These are phyloP conservation scores for Catamblyrhynchus diadema DNA, from an alignment of 2,797 vertebrate species.

Conservation along the genomic window DNA sequence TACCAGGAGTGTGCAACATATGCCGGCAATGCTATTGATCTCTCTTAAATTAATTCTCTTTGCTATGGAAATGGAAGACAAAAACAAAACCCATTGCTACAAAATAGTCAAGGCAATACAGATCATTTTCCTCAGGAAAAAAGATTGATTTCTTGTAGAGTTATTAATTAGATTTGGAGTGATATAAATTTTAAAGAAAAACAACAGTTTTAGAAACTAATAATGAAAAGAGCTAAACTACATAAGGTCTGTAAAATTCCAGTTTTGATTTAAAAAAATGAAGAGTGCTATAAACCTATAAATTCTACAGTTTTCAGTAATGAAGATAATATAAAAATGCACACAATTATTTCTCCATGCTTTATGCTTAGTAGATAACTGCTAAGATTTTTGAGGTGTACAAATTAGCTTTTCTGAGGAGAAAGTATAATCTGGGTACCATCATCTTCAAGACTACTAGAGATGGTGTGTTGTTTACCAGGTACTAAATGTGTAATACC, in stretches of 20 bases:
- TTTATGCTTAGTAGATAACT: background rate
- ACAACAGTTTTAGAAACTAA: background rate
- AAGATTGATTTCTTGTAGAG: background rate
- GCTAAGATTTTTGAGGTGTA: background rate
- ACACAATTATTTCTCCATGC: background rate
- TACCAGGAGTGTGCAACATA: background rate
- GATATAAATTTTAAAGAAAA: background rate
- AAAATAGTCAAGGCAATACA: background rate
- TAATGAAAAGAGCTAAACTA: background rate
- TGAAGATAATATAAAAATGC: background rate
- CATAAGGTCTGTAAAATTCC: background rate
- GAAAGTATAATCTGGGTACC: background rate
- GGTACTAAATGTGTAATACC: background rate
- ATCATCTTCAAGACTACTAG: background rate
- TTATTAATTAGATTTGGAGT: background rate
- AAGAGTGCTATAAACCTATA: background rate
- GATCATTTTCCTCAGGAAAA: background rate
- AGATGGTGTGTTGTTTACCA: background rate
- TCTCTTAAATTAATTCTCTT: constrained; percentile 34
- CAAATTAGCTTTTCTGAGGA: background rate
- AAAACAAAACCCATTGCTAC: background rate
- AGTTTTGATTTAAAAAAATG: background rate
- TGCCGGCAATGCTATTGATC: background rate
- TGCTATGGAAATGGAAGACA: constrained; percentile 21
- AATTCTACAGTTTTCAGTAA: background rate